These are phyloP conservation scores for Cyprinella venusta DNA, from an alignment of 2,797 vertebrate genomes.

Conservation along the genomic window DNA sequence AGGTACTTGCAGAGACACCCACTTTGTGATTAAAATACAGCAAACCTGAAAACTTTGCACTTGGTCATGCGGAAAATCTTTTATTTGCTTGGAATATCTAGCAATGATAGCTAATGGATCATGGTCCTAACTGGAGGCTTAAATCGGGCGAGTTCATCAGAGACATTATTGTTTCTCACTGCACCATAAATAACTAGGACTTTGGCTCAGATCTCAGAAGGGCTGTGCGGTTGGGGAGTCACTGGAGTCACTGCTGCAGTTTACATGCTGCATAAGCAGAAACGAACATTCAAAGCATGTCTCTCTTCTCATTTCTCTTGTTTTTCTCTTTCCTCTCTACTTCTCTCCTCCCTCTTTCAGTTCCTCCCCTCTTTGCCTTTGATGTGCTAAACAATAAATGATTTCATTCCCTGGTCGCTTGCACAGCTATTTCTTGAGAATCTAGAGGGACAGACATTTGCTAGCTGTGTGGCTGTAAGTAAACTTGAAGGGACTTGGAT, in stretches of 20 bases:
- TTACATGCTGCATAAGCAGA: conserved; percentile 61
- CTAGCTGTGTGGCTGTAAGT: background rate
- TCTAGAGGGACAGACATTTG: conserved; percentile 58
- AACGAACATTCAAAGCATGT: conserved; percentile 50
- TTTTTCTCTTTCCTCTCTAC: conserved; percentile 34
- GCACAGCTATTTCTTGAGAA: conserved; percentile 43
- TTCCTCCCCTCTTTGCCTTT: conserved; percentile 65
- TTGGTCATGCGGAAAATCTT: background rate
- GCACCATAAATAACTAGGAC: conserved; percentile 60
- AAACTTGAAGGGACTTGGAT: conserved; percentile 1
- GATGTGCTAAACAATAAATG: conserved; percentile 77
- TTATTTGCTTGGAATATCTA: conserved; percentile 2
- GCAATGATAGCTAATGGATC: conserved; percentile 23
- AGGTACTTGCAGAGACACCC: background rate
- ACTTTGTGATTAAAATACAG: background rate
- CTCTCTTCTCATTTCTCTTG: conserved; percentile 38
- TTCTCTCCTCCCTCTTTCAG: conserved; percentile 52
- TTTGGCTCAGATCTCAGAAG: conserved; percentile 52
- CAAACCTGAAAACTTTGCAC: background rate
- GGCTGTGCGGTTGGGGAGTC: conserved; percentile 38
- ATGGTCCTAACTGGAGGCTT: conserved; percentile 24
- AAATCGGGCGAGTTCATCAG: conserved; percentile 41
- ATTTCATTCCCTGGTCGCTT: conserved; percentile 63
- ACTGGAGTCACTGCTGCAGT: conserved; percentile 48
- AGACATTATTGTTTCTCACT: conserved; percentile 53